Evolutionary conservation across 2,113 vertebrate genomes (phyloP).

Genomic region (Lynx canadensis): DNA sequence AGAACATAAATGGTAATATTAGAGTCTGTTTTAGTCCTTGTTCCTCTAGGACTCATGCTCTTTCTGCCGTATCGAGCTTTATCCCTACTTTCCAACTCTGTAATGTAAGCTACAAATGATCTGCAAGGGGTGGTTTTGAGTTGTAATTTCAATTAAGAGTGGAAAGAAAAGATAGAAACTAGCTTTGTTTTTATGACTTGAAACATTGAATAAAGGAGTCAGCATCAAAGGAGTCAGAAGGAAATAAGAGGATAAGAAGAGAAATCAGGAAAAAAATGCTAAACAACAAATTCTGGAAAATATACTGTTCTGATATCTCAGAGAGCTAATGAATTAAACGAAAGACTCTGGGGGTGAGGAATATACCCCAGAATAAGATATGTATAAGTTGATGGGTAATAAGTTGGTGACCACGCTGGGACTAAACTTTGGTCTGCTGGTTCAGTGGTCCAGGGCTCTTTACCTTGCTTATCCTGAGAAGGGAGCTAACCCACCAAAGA

Average conservation of each 20-base stretch:
- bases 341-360: neutral
- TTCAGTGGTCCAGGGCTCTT: neutral
- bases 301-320: neutral
- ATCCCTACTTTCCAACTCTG: neutral
- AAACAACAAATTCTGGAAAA: neutral
- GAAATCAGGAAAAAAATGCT: neutral
- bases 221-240: neutral
- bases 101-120: neutral
- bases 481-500: neutral
- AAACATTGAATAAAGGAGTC: neutral
- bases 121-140: neutral
- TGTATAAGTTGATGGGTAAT: neutral
- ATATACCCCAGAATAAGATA: neutral
- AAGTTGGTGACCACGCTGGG: neutral
- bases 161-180: neutral
- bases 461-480: neutral
- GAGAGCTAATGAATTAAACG: neutral
- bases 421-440: neutral
- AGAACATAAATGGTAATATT: neutral
- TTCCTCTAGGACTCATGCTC: neutral
- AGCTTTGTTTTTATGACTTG: neutral
- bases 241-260: neutral
- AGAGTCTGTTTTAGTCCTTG: neutral
- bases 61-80: neutral
- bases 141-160: neutral